A percentile compares a stretch with the other conserved stretches of the same genome.
These are phyloP conservation scores for Leptopilina clavipes DNA, from an alignment of 1,140 invertebrate species.

Conservation along the genomic window DNA sequence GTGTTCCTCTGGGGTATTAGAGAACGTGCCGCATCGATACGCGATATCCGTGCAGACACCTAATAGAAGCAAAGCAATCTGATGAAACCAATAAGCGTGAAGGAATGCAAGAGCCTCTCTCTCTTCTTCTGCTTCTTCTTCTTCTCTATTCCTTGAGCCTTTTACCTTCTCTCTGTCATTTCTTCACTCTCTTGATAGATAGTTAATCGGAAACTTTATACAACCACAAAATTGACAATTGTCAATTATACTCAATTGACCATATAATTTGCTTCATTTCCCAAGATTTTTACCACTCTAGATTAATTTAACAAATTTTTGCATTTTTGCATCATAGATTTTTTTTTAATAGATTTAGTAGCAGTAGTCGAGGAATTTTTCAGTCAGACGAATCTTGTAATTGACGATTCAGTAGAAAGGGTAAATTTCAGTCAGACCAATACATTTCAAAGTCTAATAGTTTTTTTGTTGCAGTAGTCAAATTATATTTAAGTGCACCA, in stretches of 20 bases:
- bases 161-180: constrained; percentile 45
- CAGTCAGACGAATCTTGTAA: too few species aligned
- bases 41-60: constrained; percentile 65
- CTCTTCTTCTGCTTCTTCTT: constrained; percentile 50
- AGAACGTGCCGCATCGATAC: constrained; percentile 68
- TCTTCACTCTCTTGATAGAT: constrained; percentile 43
- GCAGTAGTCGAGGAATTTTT: too few species aligned
- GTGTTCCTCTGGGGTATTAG: constrained; percentile 70
- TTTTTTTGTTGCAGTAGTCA: too few species aligned
- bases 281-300: too few species aligned
- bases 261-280: too few species aligned
- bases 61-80: constrained; percentile 72
- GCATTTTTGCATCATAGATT: too few species aligned
- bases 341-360: too few species aligned
- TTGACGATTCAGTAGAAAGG: too few species aligned
- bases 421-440: too few species aligned
- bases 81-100: constrained; percentile 74
- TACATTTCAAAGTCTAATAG: too few species aligned
- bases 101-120: constrained; percentile 67
- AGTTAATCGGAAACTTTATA: not conserved
- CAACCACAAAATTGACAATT: not conserved
- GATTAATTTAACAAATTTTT: too few species aligned
- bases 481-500: too few species aligned
- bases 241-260: not conserved
- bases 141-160: constrained; percentile 49